A percentile compares a stretch with the other conserved stretches of the same genome.
Evolutionary conservation across 1,140 invertebrate genomes (phyloP).

Genomic region (Achroia grisella): DNA sequence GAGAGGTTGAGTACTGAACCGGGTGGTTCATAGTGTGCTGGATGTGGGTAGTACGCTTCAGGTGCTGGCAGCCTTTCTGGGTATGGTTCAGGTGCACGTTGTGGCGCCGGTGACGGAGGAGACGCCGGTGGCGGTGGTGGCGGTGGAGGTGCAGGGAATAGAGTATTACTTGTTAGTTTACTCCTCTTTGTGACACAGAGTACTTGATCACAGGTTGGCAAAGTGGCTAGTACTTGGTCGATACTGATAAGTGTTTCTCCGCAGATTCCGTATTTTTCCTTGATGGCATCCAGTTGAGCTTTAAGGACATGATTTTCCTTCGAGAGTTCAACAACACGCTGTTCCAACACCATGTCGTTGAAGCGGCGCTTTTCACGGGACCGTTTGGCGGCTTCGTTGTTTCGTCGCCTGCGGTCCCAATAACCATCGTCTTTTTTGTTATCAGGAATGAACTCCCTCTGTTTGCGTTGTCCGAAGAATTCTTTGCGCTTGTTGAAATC

Average conservation of each 20-base stretch:
- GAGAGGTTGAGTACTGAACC: conserved; percentile 81
- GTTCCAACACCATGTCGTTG: conserved; percentile 97
- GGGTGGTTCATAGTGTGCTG: conserved; percentile 68
- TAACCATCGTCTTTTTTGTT: conserved; percentile 98
- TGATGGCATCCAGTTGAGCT: conserved; percentile 93
- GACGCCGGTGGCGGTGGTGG: conserved; percentile 81
- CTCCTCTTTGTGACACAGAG: conserved; percentile 86
- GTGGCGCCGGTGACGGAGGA: conserved; percentile 67
- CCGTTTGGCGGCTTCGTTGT: conserved; percentile 96
- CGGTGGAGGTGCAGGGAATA: conserved; percentile 78
- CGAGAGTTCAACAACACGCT: conserved; percentile 93
- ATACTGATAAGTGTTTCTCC: conserved; percentile 89
- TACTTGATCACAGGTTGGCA: conserved; percentile 88
- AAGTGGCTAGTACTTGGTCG: conserved; percentile 88
- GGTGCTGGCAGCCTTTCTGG: conserved; percentile 65
- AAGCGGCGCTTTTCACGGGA: conserved; percentile 96
- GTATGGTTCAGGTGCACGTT: conserved; percentile 72
- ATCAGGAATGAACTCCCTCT: conserved; percentile 97
- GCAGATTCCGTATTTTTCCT: conserved; percentile 94
- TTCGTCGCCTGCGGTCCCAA: conserved; percentile 95
- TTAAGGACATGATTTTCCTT: conserved; percentile 96
- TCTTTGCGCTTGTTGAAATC: conserved; percentile 81
- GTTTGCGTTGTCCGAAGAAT: conserved; percentile 90
- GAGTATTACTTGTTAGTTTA: conserved; percentile 76
- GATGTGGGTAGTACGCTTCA: conserved; percentile 65